phyloP scores from a whole-genome alignment of 1,140 invertebrate genomes.

The Listronotus oregonensis region DNA sequence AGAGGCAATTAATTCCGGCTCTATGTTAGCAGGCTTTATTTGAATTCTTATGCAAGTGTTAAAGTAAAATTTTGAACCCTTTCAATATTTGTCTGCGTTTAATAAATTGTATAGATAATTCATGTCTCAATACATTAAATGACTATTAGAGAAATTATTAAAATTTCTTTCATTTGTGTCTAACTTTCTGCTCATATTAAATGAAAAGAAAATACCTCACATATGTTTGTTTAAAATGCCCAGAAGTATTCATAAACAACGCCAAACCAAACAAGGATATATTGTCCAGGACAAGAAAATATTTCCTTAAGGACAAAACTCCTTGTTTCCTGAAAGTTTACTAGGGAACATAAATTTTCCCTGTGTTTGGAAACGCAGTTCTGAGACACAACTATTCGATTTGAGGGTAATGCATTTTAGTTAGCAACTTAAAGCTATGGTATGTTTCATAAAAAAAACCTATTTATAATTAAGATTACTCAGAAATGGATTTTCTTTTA shows the following conservation, averaged over 20 bases:
- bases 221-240: slow-evolving; percentile 7
- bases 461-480: too few relatives aligned
- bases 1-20: too few relatives aligned
- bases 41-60: too few relatives aligned
- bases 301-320: slow-evolving; percentile 12
- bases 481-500: too few relatives aligned
- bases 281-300: slow-evolving; percentile 13
- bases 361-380: slow-evolving; percentile 13
- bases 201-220: background rate
- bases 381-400: slow-evolving; percentile 17
- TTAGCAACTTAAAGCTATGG: slow-evolving; percentile 10
- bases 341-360: slow-evolving; percentile 13
- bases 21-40: too few relatives aligned
- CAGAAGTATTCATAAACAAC: slow-evolving; percentile 15
- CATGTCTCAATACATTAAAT: too few relatives aligned
- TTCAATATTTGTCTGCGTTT: too few relatives aligned
- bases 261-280: slow-evolving; percentile 12
- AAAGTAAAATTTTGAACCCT: too few relatives aligned
- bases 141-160: too few relatives aligned
- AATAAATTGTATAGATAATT: too few relatives aligned
- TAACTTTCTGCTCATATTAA: too few relatives aligned
- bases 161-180: too few relatives aligned
- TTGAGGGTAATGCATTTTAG: slow-evolving; percentile 22
- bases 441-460: background rate
- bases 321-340: slow-evolving; percentile 18